These are phyloP conservation scores for Cacoxenus indagator DNA, from an alignment of 2,888 invertebrate species.

Conservation along the genomic window DNA sequence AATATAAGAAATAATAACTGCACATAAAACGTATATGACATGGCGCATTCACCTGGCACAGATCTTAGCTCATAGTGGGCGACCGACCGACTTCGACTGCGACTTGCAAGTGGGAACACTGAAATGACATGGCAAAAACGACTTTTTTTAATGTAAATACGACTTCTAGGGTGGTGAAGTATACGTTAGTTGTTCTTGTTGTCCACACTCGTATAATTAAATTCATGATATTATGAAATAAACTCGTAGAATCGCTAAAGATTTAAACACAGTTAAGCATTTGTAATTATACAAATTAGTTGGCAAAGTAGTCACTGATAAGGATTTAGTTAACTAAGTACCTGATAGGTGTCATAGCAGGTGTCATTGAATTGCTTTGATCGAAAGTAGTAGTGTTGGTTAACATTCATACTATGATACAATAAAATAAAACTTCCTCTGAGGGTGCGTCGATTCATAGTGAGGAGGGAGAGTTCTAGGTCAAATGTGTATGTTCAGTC, in stretches of 20 bases:
- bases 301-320: neutral
- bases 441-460: too few species aligned
- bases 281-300: neutral
- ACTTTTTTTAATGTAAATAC: neutral
- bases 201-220: neutral
- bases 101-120: neutral
- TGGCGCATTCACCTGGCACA: conserved; percentile 22
- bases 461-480: too few species aligned
- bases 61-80: conserved; percentile 7
- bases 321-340: neutral
- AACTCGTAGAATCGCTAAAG: neutral
- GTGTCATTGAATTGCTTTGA: neutral
- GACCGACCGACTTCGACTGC: neutral
- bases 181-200: neutral
- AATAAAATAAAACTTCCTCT: too few species aligned
- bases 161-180: neutral
- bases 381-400: too few species aligned
- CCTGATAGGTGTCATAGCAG: neutral
- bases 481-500: too few species aligned
- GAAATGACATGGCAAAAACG: neutral
- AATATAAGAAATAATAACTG: neutral
- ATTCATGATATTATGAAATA: neutral
- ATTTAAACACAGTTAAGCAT: too few species aligned
- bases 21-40: neutral
- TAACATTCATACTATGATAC: too few species aligned